Conservation (phyloP, 2,797 vertebrate genomes). For the Sebastes melanostomus region DNA sequence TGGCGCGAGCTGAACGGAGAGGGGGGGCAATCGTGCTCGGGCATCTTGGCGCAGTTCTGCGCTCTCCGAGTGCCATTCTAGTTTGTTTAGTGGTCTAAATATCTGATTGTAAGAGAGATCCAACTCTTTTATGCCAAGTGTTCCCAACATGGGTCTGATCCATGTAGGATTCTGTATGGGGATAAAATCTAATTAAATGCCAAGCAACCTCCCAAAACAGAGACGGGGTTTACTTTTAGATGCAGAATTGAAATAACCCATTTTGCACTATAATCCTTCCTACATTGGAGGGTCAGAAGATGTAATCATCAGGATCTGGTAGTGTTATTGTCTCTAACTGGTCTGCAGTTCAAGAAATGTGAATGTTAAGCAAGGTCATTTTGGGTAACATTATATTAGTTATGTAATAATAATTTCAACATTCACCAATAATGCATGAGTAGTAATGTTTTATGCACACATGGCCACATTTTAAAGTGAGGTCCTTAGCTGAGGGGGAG, state of each 20-base stretch:
- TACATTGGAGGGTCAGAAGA: background rate
- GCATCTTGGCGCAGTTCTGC: too few relatives aligned
- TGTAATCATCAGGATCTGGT: background rate
- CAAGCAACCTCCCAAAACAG: background rate
- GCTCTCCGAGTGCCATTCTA: too few relatives aligned
- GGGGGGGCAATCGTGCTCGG: too few relatives aligned
- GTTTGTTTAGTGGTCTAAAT: background rate
- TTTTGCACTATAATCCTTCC: background rate
- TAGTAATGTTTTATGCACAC: background rate
- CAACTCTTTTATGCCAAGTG: background rate
- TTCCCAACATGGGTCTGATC: background rate
- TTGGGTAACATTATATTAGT: background rate
- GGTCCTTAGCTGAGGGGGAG: background rate
- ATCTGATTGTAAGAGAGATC: background rate
- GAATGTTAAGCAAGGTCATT: background rate
- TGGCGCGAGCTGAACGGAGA: too few relatives aligned
- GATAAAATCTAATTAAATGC: background rate
- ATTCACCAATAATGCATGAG: background rate
- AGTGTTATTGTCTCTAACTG: background rate
- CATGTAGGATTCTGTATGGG: background rate
- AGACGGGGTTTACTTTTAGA: background rate
- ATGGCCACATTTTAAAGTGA: background rate
- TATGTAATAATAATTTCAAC: background rate
- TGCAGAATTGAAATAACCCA: background rate
- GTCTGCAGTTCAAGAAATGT: background rate